Evolutionary conservation across 1,140 invertebrate genomes (phyloP).

Genomic region (Acyrthosiphon pisum): DNA sequence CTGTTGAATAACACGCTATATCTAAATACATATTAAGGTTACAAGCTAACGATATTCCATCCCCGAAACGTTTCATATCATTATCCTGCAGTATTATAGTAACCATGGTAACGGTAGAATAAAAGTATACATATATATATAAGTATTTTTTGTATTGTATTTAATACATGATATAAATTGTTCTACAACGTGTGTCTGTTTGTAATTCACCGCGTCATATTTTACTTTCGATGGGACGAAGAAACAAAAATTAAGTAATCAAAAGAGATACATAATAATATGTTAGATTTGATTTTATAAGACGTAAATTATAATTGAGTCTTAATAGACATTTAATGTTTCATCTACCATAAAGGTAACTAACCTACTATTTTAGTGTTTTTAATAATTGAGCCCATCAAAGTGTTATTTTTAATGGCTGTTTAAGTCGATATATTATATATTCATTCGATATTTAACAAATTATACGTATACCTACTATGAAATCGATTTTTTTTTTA

Average conservation of each 20-base stretch:
- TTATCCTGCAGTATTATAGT: not conserved
- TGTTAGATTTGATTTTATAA: not conserved
- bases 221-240: not conserved
- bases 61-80: not conserved
- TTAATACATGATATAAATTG: not conserved
- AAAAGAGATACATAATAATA: not conserved
- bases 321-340: not conserved
- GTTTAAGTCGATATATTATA: not conserved
- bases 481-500: not conserved
- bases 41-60: not conserved
- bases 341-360: not conserved
- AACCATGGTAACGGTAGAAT: not conserved
- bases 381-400: not conserved
- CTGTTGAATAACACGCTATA: constrained; percentile 2
- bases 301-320: not conserved
- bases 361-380: not conserved
- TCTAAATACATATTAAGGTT: constrained; percentile 7
- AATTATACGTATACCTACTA: not conserved
- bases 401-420: not conserved
- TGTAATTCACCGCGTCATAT: not conserved
- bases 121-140: not conserved
- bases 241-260: not conserved
- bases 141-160: not conserved
- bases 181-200: not conserved
- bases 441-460: constrained; percentile 5